Evolutionary conservation across 2,113 vertebrate genomes (phyloP), one percentile per base, ranked within the genome.

Genomic region (Aspidoscelis tigris): DNA sequence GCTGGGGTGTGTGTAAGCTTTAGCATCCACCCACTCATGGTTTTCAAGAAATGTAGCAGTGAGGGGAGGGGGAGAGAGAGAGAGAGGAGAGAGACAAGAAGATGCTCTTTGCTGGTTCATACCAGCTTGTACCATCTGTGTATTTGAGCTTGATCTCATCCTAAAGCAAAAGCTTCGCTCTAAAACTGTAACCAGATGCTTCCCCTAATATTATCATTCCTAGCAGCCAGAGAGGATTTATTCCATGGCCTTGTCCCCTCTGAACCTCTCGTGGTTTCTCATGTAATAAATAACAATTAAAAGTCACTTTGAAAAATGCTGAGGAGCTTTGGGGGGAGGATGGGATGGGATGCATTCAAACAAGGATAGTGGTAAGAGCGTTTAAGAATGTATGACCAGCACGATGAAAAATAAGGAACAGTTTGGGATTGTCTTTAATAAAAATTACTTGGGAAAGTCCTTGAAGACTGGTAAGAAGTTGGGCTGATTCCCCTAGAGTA

Each of bases 1-100:
- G 94, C 94, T 96, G 95, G 94, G 94, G 84, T 88, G 44, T 84
- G 78, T 92, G 87, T 91, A 93, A 90, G 89, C 89, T 95, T 93
- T 93, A 90, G 88, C 93, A 91, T 87, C 91, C 84, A 92, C 92
- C 88, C 24, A 53, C 80, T 91, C 84, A 39, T 53, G 55, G 84
- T 86, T 88, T 92, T 92, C 9, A 4, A 89, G 89, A 65, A 85
- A 85, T 85, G 77, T 50, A 66, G 43, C 7, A 66, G 43, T 4
- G 7, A 20, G 41, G 76, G 68, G 87, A 88, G 88, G 5, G 18
- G 2, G 22, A 26, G 41, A 26, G 26, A 41, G 39, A 73, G 39
- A 20, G 43, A 43, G 43, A 22, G 12, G 4, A n/a, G 61, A 88
- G 77, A 47, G 2, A 9, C 55, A 58, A 3, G 1, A 50, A n/a